Evolutionary conservation across 1,140 invertebrate species (phyloP).

Genomic region (Hylyphantes graminicola): DNA sequence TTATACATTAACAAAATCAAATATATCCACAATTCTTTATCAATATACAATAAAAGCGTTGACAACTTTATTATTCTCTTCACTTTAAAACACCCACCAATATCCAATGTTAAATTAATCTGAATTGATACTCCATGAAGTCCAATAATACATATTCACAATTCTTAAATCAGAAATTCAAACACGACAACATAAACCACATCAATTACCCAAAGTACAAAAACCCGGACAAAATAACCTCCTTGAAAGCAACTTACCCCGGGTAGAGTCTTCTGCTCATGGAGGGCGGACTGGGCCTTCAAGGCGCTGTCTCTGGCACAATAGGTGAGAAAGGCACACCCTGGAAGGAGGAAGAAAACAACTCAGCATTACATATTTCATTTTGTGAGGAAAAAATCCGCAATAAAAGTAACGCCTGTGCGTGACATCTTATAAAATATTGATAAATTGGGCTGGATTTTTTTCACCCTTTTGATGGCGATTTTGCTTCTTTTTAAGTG

Average conservation of each 20-base stretch:
- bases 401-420: constrained; percentile 42
- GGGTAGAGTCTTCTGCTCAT: constrained; percentile 97
- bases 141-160: too few relatives aligned
- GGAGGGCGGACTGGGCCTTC: constrained; percentile 89
- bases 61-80: too few relatives aligned
- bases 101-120: too few relatives aligned
- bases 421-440: constrained; percentile 33
- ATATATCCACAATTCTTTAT: too few relatives aligned
- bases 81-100: too few relatives aligned
- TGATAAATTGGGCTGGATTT: constrained; percentile 28
- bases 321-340: constrained; percentile 97
- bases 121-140: too few relatives aligned
- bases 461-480: not conserved
- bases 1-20: too few relatives aligned
- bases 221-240: too few relatives aligned
- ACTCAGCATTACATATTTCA: constrained; percentile 32
- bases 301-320: constrained; percentile 92
- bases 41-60: too few relatives aligned
- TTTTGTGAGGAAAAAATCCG: constrained; percentile 22
- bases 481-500: constrained; percentile 10
- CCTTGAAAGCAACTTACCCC: constrained; percentile 81
- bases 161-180: too few relatives aligned
- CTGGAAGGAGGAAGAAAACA: constrained; percentile 72
- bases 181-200: too few relatives aligned
- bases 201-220: too few relatives aligned